These are phyloP conservation scores for Lateolabrax maculatus DNA, from an alignment of 2,797 vertebrate species.

Conservation along the genomic window DNA sequence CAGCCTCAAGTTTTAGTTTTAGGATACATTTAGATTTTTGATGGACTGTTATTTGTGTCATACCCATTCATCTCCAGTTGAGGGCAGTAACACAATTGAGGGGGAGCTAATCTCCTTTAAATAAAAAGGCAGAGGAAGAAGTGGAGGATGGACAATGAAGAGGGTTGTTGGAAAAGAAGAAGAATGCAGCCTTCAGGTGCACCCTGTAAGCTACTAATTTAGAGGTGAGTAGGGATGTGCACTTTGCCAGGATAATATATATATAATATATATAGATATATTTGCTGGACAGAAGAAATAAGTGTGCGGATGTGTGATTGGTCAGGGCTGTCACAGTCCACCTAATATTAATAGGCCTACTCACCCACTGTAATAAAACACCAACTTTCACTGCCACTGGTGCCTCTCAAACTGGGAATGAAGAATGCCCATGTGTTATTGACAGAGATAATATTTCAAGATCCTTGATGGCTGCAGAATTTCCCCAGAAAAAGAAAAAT, in stretches of 20 bases:
- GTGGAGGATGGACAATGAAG: conserved; percentile 20
- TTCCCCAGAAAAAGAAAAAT: background rate
- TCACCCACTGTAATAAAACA: background rate
- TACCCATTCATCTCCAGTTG: conserved; percentile 49
- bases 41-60: conserved; percentile 6
- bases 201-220: conserved; percentile 4
- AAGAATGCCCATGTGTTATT: too few relatives aligned
- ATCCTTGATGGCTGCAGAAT: background rate
- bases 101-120: background rate
- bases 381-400: background rate
- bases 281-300: too few relatives aligned
- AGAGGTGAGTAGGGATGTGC: rapidly evolving
- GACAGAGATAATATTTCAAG: background rate
- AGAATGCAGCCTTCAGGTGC: conserved; percentile 50
- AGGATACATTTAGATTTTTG: background rate
- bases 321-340: background rate
- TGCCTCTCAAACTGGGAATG: background rate
- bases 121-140: conserved; percentile 39
- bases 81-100: conserved; percentile 59
- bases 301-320: background rate
- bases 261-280: too few relatives aligned
- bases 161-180: conserved; percentile 37
- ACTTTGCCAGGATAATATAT: too few relatives aligned
- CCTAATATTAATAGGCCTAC: background rate
- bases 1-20: background rate